phyloP scores from a whole-genome alignment of 2,888 invertebrate genomes.

The Rhamphomyia laevipes region DNA sequence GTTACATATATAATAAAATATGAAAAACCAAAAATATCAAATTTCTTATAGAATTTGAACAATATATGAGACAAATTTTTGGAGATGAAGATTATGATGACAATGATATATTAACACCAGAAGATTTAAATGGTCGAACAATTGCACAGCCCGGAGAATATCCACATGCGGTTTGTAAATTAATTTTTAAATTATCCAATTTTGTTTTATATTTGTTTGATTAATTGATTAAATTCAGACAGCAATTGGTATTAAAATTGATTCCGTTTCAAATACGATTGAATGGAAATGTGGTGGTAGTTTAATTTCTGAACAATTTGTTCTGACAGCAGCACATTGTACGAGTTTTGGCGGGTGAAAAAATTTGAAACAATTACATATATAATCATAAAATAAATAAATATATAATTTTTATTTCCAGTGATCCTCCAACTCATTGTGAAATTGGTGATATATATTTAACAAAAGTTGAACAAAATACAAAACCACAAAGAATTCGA shows the following conservation, averaged over 20 bases:
- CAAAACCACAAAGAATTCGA: conserved; percentile 25
- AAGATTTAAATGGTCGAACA: neutral
- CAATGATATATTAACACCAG: neutral
- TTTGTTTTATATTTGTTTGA: too few species aligned
- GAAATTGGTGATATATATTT: conserved; percentile 25
- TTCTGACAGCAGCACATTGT: conserved; percentile 34
- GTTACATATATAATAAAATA: too few species aligned
- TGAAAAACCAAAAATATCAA: too few species aligned
- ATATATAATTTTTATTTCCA: conserved; percentile 3
- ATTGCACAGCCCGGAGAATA: neutral
- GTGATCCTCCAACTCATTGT: conserved; percentile 14
- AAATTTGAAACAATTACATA: neutral
- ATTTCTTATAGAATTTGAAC: neutral
- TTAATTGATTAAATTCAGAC: neutral
- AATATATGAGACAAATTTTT: neutral
- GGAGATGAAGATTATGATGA: neutral
- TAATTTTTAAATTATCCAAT: too few species aligned
- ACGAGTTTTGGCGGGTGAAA: conserved; percentile 24
- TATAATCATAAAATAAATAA: neutral
- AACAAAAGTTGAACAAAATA: neutral
- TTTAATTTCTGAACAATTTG: conserved; percentile 29
- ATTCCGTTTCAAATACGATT: conserved; percentile 8
- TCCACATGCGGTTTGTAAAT: neutral
- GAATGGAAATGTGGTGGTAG: conserved; percentile 35
- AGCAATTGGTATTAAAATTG: neutral